phyloP scores from a whole-genome alignment of 2,888 invertebrate genomes.

The Cheilosia urbana region DNA sequence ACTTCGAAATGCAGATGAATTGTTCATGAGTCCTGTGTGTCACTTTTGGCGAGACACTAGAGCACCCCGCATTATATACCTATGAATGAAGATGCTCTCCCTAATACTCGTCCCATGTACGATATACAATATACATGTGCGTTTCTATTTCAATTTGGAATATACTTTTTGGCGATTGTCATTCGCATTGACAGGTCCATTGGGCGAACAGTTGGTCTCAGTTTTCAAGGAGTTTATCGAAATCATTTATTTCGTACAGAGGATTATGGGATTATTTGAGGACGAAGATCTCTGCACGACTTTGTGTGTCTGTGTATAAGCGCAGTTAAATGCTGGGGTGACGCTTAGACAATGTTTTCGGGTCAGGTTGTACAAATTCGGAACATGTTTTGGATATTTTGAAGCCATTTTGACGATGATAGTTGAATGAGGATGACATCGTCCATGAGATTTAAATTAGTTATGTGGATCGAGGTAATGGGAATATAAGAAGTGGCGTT shows the following conservation, averaged over 20 bases:
- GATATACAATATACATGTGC: neutral
- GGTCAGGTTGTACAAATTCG: constrained; percentile 75
- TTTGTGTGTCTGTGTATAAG: constrained; percentile 32
- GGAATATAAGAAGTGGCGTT: constrained; percentile 45
- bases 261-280: constrained; percentile 71
- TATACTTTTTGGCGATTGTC: constrained; percentile 69
- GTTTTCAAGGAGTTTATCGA: constrained; percentile 70
- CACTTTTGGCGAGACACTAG: constrained; percentile 52
- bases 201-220: constrained; percentile 69
- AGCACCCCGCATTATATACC: neutral
- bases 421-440: constrained; percentile 52
- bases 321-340: constrained; percentile 58
- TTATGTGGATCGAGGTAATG: constrained; percentile 73
- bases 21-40: constrained; percentile 60
- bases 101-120: no score
- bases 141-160: constrained; percentile 65
- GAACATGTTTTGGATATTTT: constrained; percentile 74
- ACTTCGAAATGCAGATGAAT: constrained; percentile 71
- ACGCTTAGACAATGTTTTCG: constrained; percentile 70
- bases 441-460: constrained; percentile 74
- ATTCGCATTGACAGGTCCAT: constrained; percentile 74
- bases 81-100: neutral
- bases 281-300: constrained; percentile 21
- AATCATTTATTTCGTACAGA: constrained; percentile 67
- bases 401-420: constrained; percentile 68